Conservation (phyloP, 1,140 invertebrate genomes). For the Bombus consobrinus region DNA sequence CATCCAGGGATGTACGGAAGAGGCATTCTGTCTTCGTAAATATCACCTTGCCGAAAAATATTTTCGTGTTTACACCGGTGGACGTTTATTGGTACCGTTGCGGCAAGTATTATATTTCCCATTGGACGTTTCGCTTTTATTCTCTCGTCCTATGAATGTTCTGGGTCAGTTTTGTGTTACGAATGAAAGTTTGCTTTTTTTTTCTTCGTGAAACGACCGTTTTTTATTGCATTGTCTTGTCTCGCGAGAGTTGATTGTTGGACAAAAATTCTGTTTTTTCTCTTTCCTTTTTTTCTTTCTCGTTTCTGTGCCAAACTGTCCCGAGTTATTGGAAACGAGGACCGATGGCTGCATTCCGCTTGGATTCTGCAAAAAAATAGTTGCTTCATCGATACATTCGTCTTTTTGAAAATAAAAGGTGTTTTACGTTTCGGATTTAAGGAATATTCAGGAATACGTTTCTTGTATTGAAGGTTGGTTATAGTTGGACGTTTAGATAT, state of each 20-base stretch:
- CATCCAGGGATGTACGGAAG: constrained; percentile 1
- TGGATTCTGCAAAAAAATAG: neutral
- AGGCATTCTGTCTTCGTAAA: constrained; percentile 6
- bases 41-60: constrained; percentile 27
- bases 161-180: neutral
- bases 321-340: neutral
- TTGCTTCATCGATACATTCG: too few relatives aligned
- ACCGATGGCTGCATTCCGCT: neutral
- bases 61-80: neutral
- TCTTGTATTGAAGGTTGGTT: neutral
- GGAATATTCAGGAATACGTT: neutral
- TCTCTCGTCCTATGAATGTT: neutral
- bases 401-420: neutral
- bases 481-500: neutral
- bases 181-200: neutral
- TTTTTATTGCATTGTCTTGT: constrained; percentile 7
- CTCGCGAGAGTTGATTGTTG: neutral
- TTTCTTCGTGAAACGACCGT: neutral
- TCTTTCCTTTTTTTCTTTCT: too few relatives aligned
- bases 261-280: neutral
- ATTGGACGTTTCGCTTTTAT: neutral
- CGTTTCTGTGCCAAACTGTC: neutral
- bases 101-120: neutral
- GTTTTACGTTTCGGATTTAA: neutral
- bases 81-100: too few relatives aligned